A percentile compares a stretch with the other conserved stretches of the same genome.
Conservation (phyloP, 2,797 vertebrate genomes). For the Coregonus ussuriensis region DNA sequence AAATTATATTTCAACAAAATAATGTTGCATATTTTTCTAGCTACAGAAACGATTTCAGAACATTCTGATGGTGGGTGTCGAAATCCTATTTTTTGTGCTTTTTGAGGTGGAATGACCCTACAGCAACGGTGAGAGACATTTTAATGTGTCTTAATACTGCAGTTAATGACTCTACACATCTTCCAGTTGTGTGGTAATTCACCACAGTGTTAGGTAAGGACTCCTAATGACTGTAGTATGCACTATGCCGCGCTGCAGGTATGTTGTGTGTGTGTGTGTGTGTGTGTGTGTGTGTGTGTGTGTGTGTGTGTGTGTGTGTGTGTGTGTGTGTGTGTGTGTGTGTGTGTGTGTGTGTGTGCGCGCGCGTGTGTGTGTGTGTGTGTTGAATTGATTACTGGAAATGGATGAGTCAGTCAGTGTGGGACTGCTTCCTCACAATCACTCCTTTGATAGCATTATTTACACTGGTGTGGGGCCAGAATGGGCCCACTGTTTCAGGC, state of each 20-base stretch:
- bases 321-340: constrained; percentile 10
- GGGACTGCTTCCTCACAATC: constrained; percentile 44
- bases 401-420: not conserved
- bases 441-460: constrained; percentile 66
- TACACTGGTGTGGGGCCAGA: constrained; percentile 36
- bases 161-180: not conserved
- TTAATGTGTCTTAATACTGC: too few species aligned
- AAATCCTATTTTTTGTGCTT: too few species aligned
- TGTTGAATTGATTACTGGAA: constrained; percentile 31
- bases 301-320: constrained; percentile 6
- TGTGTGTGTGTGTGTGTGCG: constrained; percentile 11
- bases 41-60: too few species aligned
- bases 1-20: too few species aligned
- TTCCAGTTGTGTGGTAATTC: constrained; percentile 9
- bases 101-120: too few species aligned
- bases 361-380: not conserved
- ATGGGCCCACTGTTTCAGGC: constrained; percentile 45
- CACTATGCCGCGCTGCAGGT: not conserved
- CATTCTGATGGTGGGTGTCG: too few species aligned
- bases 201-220: constrained; percentile 41
- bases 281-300: constrained; percentile 6
- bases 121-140: too few species aligned
- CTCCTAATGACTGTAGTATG: not conserved
- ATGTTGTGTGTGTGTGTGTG: constrained; percentile 1
- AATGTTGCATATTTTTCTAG: too few species aligned